Conservation (phyloP, 2,797 vertebrate species). For the Tragelaphus oryx region DNA sequence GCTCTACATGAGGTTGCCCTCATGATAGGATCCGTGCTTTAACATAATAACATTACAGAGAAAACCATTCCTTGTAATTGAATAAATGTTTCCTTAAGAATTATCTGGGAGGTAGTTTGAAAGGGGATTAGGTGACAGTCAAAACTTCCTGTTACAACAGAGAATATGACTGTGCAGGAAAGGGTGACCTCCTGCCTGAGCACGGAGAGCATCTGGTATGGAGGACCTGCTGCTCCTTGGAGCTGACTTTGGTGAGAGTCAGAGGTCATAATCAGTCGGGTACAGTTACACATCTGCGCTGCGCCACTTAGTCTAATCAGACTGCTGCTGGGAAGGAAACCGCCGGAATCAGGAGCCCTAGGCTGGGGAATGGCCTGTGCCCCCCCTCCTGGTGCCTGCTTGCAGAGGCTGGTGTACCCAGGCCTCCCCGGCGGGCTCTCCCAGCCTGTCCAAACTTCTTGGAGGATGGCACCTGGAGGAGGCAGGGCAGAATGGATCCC, state of each 20-base stretch:
- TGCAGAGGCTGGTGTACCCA: background rate
- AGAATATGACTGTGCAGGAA: background rate
- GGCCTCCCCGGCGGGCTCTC: background rate
- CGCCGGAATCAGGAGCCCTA: background rate
- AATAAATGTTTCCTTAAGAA: background rate
- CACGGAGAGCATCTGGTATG: background rate
- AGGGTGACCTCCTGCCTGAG: background rate
- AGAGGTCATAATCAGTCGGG: background rate
- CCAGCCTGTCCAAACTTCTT: background rate
- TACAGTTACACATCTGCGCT: background rate
- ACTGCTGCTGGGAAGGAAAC: background rate
- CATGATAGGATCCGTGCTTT: background rate
- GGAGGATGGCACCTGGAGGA: background rate
- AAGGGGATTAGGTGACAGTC: background rate
- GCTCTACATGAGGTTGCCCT: background rate
- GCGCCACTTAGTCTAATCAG: background rate
- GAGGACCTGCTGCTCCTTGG: background rate
- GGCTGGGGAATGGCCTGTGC: background rate
- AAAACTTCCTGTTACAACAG: background rate
- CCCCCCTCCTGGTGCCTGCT: background rate
- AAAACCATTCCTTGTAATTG: background rate
- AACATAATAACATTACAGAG: background rate
- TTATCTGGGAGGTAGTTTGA: background rate
- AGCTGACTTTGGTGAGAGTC: background rate
- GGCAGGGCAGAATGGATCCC: background rate